Conservation (phyloP, 2,113 vertebrate species). For the Colossoma macropomum region DNA sequence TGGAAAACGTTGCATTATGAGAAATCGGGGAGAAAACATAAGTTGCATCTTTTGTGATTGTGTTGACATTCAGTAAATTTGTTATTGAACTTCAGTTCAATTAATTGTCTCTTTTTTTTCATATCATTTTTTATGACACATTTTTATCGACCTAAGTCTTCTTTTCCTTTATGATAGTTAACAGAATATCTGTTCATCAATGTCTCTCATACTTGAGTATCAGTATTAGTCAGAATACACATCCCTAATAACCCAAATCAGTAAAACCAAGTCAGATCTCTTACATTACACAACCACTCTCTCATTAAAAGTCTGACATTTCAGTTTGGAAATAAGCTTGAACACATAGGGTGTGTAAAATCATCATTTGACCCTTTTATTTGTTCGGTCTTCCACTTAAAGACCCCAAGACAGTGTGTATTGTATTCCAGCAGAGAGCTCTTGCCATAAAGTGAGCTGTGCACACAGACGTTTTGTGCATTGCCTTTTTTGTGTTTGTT, state of each 20-base stretch:
- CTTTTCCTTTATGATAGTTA: too few species aligned
- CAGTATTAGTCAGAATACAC: not conserved
- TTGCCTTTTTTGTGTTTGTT: constrained; percentile 40
- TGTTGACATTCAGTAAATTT: too few species aligned
- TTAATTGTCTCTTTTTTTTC: too few species aligned
- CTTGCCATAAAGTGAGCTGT: constrained; percentile 16
- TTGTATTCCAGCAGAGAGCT: constrained; percentile 10
- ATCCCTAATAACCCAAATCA: not conserved
- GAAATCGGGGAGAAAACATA: too few species aligned
- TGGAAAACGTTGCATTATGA: too few species aligned
- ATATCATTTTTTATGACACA: too few species aligned
- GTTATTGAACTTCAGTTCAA: too few species aligned
- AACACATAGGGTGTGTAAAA: not conserved
- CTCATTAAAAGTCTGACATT: not conserved
- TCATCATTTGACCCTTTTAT: not conserved
- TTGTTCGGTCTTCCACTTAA: not conserved
- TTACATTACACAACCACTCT: not conserved
- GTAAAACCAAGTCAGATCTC: constrained; percentile 14
- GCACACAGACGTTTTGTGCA: constrained; percentile 13
- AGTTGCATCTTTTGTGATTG: too few species aligned
- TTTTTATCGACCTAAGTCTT: too few species aligned
- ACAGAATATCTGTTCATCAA: too few species aligned
- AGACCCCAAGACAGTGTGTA: not conserved
- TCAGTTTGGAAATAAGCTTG: not conserved
- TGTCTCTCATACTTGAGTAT: too few species aligned